Conservation (phyloP, 2,888 invertebrate species). For the Meta bourneti region DNA sequence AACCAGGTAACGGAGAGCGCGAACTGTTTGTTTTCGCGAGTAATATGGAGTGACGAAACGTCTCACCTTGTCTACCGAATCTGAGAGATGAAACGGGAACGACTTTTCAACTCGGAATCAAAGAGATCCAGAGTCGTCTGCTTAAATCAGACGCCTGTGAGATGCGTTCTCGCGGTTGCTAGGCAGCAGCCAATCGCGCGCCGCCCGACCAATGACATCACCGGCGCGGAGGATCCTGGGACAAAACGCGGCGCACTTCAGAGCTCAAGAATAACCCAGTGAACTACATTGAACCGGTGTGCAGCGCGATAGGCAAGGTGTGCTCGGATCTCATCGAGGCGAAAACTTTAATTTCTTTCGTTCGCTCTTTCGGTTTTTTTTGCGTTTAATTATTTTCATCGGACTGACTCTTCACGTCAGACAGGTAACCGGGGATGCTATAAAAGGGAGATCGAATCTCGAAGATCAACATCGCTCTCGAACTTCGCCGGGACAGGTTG, state of each 20-base stretch:
- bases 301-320: slow-evolving; percentile 28
- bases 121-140: not conserved
- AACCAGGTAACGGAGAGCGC: not conserved
- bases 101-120: not conserved
- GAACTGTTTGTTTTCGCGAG: not conserved
- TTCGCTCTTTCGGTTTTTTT: slow-evolving; percentile 6
- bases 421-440: not conserved
- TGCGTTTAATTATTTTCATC: not conserved
- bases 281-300: slow-evolving; percentile 67
- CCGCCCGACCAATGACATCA: slow-evolving; percentile 9
- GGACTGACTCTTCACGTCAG: not conserved
- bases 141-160: slow-evolving; percentile 64
- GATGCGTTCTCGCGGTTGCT: slow-evolving; percentile 57
- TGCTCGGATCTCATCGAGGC: not conserved
- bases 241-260: slow-evolving; percentile 24
- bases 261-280: slow-evolving; percentile 59
- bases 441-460: not conserved
- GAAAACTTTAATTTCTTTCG: slow-evolving; percentile 20
- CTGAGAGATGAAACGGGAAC: not conserved
- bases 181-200: slow-evolving; percentile 57
- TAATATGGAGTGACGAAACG: not conserved
- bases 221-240: slow-evolving; percentile 50
- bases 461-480: not conserved
- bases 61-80: not conserved
- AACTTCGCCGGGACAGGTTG: not conserved